Evolutionary conservation across 1,140 invertebrate genomes (phyloP).

Genomic region (Anadara kagoshimensis): DNA sequence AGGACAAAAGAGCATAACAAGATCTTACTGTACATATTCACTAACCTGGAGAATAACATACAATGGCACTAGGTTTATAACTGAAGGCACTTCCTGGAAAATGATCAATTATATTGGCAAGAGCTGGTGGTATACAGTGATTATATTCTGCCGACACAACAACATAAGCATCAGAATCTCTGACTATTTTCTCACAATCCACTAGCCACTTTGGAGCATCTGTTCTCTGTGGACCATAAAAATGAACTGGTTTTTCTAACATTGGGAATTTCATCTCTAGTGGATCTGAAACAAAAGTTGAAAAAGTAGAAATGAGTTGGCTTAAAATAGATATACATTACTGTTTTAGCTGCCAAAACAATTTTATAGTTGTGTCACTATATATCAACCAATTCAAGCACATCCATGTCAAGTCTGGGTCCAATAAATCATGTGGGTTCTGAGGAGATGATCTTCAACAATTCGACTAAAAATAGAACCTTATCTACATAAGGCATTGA

Average conservation of each 20-base stretch:
- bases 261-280: constrained; percentile 69
- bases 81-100: constrained; percentile 71
- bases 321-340: not conserved
- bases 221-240: constrained; percentile 60
- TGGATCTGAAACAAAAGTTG: constrained; percentile 67
- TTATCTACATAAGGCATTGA: too few relatives aligned
- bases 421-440: too few relatives aligned
- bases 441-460: too few relatives aligned
- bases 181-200: constrained; percentile 67
- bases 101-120: constrained; percentile 75
- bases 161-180: constrained; percentile 73
- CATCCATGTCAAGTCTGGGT: too few relatives aligned
- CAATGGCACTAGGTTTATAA: constrained; percentile 74
- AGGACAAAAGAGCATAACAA: too few relatives aligned
- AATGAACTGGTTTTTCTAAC: constrained; percentile 69
- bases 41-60: constrained; percentile 75
- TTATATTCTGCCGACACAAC: constrained; percentile 76
- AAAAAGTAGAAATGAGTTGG: not conserved
- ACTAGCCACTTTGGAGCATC: constrained; percentile 70
- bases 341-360: not conserved
- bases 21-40: constrained; percentile 46
- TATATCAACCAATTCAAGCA: not conserved
- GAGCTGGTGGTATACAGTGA: constrained; percentile 73
- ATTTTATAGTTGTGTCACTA: not conserved
- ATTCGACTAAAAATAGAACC: too few relatives aligned